Evolutionary conservation across 2,113 vertebrate genomes (phyloP), one percentile per base, ranked within the genome.

Genomic region (Lipotes vexillifer): DNA sequence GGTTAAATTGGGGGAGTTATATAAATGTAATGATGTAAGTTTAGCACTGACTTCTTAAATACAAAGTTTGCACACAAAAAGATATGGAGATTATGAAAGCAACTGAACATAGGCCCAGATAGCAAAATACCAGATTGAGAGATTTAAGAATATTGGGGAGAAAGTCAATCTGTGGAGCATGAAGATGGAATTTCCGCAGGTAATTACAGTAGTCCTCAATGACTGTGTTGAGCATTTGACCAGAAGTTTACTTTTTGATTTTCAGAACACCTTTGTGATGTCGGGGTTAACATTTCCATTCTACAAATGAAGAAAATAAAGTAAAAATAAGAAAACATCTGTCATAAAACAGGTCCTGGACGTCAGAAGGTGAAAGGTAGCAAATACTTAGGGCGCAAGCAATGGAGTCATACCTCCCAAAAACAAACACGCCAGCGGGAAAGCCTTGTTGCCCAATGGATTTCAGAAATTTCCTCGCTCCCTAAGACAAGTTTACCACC

Each of bases 371-470:
- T 15, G 25, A 78, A 25, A 44, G 4, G 3, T 2, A 49, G 27
- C 17, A 10, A 11, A 3, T 7, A n/a, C 4, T 17, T 25, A 88
- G 29, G 59, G 49, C 20, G 1, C 77, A 31, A 10, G 66, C 17
- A 8, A 21, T 0, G 33, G 49, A 59, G 27, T 21, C 21, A 1
- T 9, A 12, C 14, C 10, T 46, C 29, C 12, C 8, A 12, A 4
- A 2, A 36, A 17, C 31, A 29, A 11, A 21, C 59, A 49, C 2
- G 1, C 14, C 36, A 41, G 27, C 3, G n/a, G 4, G 1, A 18
- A 29, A 14, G 23, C 5, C 5, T 52, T 0, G 10, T 23, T 46
- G 6, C 31, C 4, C 59, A 9, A 13, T 0, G 38, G 3, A n/a
- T 15, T 33, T 57, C 49, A 33, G 38, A 25, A 38, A 38, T 46